Percentiles rank a stretch among this genome's conserved stretches.
phyloP scores from a whole-genome alignment of 2,888 invertebrate species.

The Agriopis leucophaearia region DNA sequence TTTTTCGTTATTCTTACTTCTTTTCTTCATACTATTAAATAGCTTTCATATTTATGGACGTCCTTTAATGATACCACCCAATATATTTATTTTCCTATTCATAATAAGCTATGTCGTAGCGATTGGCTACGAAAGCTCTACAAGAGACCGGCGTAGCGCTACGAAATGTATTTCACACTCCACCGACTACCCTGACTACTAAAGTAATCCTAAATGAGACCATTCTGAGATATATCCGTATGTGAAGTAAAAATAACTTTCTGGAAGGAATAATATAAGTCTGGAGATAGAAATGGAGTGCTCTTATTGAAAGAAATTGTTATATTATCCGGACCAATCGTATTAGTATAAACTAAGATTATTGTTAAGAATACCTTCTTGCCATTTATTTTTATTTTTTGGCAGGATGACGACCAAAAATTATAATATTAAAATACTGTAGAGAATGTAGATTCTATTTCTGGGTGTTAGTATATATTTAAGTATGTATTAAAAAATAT shows the following conservation, averaged over 20 bases:
- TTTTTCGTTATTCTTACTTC: too few relatives aligned
- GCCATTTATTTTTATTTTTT: too few relatives aligned
- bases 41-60: too few relatives aligned
- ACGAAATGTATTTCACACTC: slow-evolving; percentile 42
- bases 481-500: too few relatives aligned
- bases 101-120: slow-evolving; percentile 23
- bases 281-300: neutral
- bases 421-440: too few relatives aligned
- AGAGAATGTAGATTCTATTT: too few relatives aligned
- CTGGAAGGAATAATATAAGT: slow-evolving; percentile 3
- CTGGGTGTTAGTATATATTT: too few relatives aligned
- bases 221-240: neutral
- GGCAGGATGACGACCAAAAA: too few relatives aligned
- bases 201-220: slow-evolving; percentile 36
- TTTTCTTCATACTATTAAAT: too few relatives aligned
- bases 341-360: neutral
- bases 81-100: slow-evolving; percentile 7
- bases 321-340: neutral
- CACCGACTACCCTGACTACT: slow-evolving; percentile 24
- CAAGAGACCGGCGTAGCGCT: slow-evolving; percentile 42
- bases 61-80: neutral
- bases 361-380: neutral
- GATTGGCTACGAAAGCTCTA: slow-evolving; percentile 41
- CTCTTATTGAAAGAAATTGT: slow-evolving; percentile 3
- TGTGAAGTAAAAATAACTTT: slow-evolving; percentile 10